Percentiles rank a stretch among this genome's conserved stretches.
phyloP scores from a whole-genome alignment of 2,888 invertebrate species.

The Helleia helle region DNA sequence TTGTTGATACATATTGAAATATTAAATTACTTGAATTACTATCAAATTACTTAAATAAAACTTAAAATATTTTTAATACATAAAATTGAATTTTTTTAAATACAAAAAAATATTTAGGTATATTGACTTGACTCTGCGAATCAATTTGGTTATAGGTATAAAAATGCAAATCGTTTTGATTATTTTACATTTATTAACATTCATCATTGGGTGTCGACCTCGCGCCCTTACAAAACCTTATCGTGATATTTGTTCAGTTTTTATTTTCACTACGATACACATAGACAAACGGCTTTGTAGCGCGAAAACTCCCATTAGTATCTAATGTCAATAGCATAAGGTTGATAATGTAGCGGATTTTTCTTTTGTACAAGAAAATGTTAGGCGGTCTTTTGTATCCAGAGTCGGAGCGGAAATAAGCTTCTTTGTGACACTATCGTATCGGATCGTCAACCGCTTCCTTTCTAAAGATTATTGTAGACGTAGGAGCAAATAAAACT shows the following conservation, averaged over 20 bases:
- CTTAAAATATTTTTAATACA: too few relatives aligned
- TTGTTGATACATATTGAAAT: too few relatives aligned
- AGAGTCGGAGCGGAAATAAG: slow-evolving; percentile 65
- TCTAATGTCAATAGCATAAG: slow-evolving; percentile 18
- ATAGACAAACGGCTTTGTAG: slow-evolving; percentile 35
- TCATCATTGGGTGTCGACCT: slow-evolving; percentile 54
- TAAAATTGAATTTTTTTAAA: too few relatives aligned
- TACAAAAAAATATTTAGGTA: too few relatives aligned
- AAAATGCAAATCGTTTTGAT: slow-evolving; percentile 18
- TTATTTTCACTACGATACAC: slow-evolving; percentile 63
- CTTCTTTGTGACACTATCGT: slow-evolving; percentile 68
- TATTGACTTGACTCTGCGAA: slow-evolving; percentile 30
- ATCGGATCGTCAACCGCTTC: slow-evolving; percentile 67
- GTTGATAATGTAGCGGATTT: slow-evolving; percentile 21
- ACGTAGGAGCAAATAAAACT: slow-evolving; percentile 60
- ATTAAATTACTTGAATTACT: too few relatives aligned
- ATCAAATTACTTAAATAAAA: too few relatives aligned
- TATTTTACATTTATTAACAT: slow-evolving; percentile 34
- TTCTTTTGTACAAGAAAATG: slow-evolving; percentile 28
- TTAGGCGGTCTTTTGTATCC: slow-evolving; percentile 44
- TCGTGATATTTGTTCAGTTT: slow-evolving; percentile 68
- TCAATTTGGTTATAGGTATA: slow-evolving; percentile 28
- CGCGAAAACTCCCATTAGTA: slow-evolving; percentile 12
- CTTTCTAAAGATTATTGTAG: slow-evolving; percentile 65
- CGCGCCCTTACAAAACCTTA: slow-evolving; percentile 69